phyloP scores from a whole-genome alignment of 2,888 invertebrate species.

The Chloromyia formosa region DNA sequence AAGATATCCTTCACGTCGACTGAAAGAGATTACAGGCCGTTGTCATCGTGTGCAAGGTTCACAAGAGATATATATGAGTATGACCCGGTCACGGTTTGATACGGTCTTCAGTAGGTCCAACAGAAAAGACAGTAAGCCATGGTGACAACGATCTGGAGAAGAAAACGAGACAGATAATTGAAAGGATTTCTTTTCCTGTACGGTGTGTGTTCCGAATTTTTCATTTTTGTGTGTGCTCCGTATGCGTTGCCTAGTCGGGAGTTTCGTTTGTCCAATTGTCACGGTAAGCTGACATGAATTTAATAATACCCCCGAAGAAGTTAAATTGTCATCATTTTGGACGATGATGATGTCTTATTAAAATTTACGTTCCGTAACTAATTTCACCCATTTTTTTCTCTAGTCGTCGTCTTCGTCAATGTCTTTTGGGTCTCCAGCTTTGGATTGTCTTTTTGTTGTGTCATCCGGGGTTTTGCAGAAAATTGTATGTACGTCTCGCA shows the following conservation, averaged over 20 bases:
- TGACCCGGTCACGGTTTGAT: constrained; percentile 40
- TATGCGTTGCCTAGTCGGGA: background rate
- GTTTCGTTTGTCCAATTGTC: constrained; percentile 28
- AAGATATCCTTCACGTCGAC: background rate
- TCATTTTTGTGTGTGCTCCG: background rate
- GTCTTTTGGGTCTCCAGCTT: constrained; percentile 14
- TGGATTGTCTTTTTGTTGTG: constrained; percentile 12
- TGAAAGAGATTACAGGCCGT: constrained; percentile 27
- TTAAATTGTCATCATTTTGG: constrained; percentile 45
- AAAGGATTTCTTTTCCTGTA: constrained; percentile 36
- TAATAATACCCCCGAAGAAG: constrained; percentile 28
- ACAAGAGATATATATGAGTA: background rate
- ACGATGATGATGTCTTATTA: constrained; percentile 47
- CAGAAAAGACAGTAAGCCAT: background rate
- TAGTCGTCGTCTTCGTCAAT: no score
- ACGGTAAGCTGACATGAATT: constrained; percentile 38
- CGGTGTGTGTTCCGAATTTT: no score
- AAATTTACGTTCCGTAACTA: constrained; percentile 48
- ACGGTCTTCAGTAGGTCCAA: constrained; percentile 29
- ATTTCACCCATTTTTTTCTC: no score
- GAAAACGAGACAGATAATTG: constrained; percentile 23
- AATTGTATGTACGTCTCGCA: background rate
- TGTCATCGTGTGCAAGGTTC: background rate
- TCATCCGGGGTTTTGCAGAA: constrained; percentile 30
- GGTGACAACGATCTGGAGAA: constrained; percentile 4